Percentiles rank a stretch among this genome's conserved stretches.
Evolutionary conservation across 37 sponge, comb jelly and placozoan genomes (phyloP).

Genomic region (Geodia barretti): DNA sequence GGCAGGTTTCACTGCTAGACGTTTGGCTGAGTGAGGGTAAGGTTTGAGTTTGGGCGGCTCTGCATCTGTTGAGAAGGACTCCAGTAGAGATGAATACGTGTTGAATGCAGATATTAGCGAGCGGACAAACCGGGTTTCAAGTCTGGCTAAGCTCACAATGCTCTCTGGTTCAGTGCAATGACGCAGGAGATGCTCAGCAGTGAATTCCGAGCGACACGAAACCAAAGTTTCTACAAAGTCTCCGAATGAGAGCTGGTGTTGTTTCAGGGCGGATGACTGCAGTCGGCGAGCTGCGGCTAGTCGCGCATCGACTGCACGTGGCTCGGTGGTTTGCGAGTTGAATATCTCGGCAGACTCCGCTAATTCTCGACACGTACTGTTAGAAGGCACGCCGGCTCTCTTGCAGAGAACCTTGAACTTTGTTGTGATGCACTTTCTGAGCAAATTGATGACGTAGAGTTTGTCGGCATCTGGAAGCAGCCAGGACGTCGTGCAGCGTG

Average conservation of each 20-base stretch:
- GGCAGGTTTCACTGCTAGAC: no score
- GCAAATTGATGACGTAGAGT: not conserved
- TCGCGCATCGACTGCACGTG: no score
- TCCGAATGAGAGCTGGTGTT: not conserved
- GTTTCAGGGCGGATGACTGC: no score
- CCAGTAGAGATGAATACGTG: not conserved
- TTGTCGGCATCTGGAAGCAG: not conserved
- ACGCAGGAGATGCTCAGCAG: not conserved
- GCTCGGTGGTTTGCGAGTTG: not conserved
- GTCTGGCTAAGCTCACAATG: not conserved
- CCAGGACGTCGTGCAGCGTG: not conserved
- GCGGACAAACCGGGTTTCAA: not conserved
- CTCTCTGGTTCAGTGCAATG: not conserved
- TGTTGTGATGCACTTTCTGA: not conserved
- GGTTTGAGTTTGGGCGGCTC: no score
- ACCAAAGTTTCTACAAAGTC: not conserved
- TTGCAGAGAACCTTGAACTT: not conserved
- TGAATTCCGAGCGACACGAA: not conserved
- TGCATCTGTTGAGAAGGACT: no score
- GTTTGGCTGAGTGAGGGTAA: no score
- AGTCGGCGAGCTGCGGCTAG: no score
- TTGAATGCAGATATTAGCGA: not conserved
- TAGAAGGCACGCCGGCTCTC: not conserved
- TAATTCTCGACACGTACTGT: not conserved
- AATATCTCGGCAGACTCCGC: not conserved